Evolutionary conservation across 2,797 vertebrate genomes (phyloP), one percentile per base, ranked within the genome.

Genomic region (Pogoniulus pusillus): DNA sequence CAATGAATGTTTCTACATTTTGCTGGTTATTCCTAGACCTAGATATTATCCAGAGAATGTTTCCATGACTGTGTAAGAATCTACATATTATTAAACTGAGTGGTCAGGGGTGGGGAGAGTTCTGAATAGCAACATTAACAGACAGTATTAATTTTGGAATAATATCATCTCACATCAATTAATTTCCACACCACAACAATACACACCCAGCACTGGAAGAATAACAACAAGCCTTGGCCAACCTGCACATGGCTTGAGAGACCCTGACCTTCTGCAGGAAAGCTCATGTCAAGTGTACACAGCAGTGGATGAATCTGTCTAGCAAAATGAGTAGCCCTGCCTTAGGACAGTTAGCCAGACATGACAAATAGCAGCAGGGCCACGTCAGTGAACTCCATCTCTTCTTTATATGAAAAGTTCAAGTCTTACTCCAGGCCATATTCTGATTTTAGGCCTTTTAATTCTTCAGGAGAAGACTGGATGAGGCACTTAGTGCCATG

Each of bases 391-490:
- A 86, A 29, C 7, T 37, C 73, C 26, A 34, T 17, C 51, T 59
- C 51, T 66, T 29, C 58, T 27, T 63, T 53, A 59, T 24, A 22
- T 1, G 3, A 65, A 29, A 84, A 30, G 24, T 66, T 82, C 30
- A 79, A 55, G 45, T 60, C 27, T 16, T 27, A 70, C 47, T 60
- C 32, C 54, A 73, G 64, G 64, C 9, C 27, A 79, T 10, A 35
- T 60, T 85, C 32, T 77, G n/a, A 68, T 53, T 30, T 53, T 55
- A 59, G 19, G 20, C 5, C 17, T 90, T 84, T 57, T n/a, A 49
- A 68, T 91, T 89, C 58, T 85, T 84, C 23, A 51, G 14, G 11
- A 82, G n/a, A 90, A 89, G n/a, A n/a, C n/a, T n/a, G n/a, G n/a
- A n/a, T n/a, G n/a, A n/a, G n/a, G n/a, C n/a, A n/a, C n/a, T n/a